Evolutionary conservation across 2,797 vertebrate genomes (phyloP).

Genomic region (Myoxocephalus aenaeus): DNA sequence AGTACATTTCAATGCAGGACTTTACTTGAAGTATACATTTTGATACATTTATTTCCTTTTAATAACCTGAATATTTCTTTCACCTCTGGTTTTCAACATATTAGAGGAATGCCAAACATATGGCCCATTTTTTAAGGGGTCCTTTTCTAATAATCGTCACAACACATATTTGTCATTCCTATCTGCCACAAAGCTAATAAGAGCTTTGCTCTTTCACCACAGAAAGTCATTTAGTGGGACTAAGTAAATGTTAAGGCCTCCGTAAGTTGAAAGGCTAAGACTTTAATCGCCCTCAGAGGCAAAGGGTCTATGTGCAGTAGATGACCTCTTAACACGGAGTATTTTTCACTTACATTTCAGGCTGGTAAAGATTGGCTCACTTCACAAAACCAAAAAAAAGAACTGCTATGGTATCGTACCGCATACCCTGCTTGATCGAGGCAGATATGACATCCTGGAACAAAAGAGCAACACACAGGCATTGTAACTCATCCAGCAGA

Average conservation of each 20-base stretch:
- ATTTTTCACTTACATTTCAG: constrained; percentile 2
- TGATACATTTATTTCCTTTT: background rate
- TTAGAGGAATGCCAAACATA: background rate
- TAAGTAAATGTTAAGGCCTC: constrained; percentile 5
- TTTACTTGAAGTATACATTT: background rate
- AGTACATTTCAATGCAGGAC: background rate
- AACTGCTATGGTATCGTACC: constrained; percentile 4
- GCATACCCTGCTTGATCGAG: constrained; percentile 33
- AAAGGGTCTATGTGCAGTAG: background rate
- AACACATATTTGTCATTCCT: constrained; percentile 16
- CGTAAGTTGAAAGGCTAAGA: constrained; percentile 2
- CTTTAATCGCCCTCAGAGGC: constrained; percentile 10
- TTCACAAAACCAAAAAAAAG: constrained; percentile 7
- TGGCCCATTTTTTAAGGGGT: background rate
- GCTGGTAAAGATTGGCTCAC: constrained; percentile 7
- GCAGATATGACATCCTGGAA: constrained; percentile 34
- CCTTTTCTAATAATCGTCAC: background rate
- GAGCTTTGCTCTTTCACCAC: constrained; percentile 14
- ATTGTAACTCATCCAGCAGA: constrained; percentile 48
- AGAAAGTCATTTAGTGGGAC: constrained; percentile 11
- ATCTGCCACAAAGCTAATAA: background rate
- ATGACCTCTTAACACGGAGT: constrained; percentile 4
- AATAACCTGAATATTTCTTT: background rate
- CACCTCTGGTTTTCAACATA: background rate
- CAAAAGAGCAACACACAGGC: constrained; percentile 64